Base-by-base conservation (phyloP, 2,797 vertebrate species). In the Gymnothorax javanicus region DNA sequence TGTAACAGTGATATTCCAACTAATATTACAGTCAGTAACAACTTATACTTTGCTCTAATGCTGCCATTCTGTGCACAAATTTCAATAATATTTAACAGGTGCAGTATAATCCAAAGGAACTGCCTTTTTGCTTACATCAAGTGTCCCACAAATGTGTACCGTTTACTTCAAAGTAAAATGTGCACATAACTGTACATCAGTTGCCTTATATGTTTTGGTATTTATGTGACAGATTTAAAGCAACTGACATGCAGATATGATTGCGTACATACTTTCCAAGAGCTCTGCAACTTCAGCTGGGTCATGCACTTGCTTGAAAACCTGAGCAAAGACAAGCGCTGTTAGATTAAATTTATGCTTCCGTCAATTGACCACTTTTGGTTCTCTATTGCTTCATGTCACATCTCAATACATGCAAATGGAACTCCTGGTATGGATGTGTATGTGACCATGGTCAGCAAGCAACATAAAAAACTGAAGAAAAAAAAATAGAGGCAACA, bases 221-320 rank as follows among this genome's bases (percentile, higher is more conserved):
- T 43, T 43, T 43, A 43, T 43, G 33, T 43, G 33, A 43, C 33
- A 43, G 33, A 43, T 43, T 43, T 43, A 43, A 43, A 43, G 33
- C 33, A 43, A 2, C 33, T 43, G 33, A 43, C 33, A 43, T 43
- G 33, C 33, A 43, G 33, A 43, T 2, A 43, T 43, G 33, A 2
- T 43, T 62, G 84, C 84, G 17, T 79, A 94, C 95, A 87, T 94
- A 97, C 96, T 94, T 94, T 96, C 93, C 60, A 97, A 93, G 90
- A 95, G 91, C 15, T 97, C 92, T 84, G 91, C 94, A 17, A 97
- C 93, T 89, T 93, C 92, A 90, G 94, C 95, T 85, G 97, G 96
- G 87, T 97, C 95, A 7, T 94, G 73, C 79, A 95, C 94, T 83
- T 92, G 92, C 87, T 94, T 92, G 93, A 97, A 97, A 25, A 97